Conservation (phyloP, 2,888 invertebrate genomes). For the Trachelus tabidus region DNA sequence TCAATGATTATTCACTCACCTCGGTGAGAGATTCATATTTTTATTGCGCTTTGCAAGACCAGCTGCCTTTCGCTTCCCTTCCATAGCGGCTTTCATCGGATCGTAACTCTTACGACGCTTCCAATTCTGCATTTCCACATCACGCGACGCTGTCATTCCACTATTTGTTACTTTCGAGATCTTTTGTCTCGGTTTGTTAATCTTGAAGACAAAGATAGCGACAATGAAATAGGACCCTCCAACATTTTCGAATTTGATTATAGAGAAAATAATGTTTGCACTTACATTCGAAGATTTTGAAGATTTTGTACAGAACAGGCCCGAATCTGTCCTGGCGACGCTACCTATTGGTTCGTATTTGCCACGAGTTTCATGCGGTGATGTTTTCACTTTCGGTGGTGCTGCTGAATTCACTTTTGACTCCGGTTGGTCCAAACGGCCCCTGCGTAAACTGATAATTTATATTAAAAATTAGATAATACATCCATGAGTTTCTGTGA, state of each 20-base stretch:
- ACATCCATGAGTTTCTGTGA: too few relatives aligned
- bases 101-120: conserved; percentile 95
- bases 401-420: conserved; percentile 66
- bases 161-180: conserved; percentile 72
- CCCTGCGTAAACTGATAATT: conserved; percentile 71
- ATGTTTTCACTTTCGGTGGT: conserved; percentile 62
- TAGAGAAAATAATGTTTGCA: too few relatives aligned
- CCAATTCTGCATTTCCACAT: conserved; percentile 94
- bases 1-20: conserved; percentile 37
- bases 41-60: conserved; percentile 51
- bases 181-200: too few relatives aligned
- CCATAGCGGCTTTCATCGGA: conserved; percentile 93
- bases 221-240: too few relatives aligned
- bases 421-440: conserved; percentile 71
- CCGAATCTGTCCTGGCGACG: conserved; percentile 52
- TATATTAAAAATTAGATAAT: too few relatives aligned
- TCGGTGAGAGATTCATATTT: conserved; percentile 53
- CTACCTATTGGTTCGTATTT: conserved; percentile 42
- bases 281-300: conserved; percentile 32
- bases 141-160: conserved; percentile 80
- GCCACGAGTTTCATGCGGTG: conserved; percentile 30
- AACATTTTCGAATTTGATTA: too few relatives aligned
- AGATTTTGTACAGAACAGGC: conserved; percentile 47
- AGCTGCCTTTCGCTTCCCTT: conserved; percentile 75
- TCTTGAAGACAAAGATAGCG: too few relatives aligned